Evolutionary conservation across 1,140 invertebrate species (phyloP).

Genomic region (Thalassaphorura encarpata): DNA sequence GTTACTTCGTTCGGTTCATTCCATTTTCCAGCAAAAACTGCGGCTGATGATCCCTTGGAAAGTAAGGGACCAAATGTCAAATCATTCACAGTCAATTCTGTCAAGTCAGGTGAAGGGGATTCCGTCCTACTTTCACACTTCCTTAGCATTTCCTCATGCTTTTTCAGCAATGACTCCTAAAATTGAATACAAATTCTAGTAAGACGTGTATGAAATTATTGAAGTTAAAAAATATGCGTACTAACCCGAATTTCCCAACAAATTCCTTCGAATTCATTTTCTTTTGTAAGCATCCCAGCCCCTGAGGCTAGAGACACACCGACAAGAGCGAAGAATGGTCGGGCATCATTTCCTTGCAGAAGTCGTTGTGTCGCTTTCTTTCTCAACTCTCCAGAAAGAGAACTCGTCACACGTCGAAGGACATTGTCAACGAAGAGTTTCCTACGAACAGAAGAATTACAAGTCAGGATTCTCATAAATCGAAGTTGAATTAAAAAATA

Average conservation of each 20-base stretch:
- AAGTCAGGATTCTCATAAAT: neutral
- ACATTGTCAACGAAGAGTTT: slow-evolving; percentile 56
- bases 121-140: too few species aligned
- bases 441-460: slow-evolving; percentile 14
- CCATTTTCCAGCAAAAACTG: slow-evolving; percentile 59
- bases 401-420: slow-evolving; percentile 55
- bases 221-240: too few species aligned
- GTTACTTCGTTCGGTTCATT: slow-evolving; percentile 33
- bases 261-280: slow-evolving; percentile 64
- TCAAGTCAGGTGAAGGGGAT: too few species aligned
- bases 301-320: slow-evolving; percentile 63
- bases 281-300: slow-evolving; percentile 58
- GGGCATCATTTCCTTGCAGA: slow-evolving; percentile 54
- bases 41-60: slow-evolving; percentile 71
- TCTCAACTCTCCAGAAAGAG: slow-evolving; percentile 50
- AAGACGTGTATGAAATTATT: neutral
- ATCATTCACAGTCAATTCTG: slow-evolving; percentile 2
- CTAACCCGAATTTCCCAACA: slow-evolving; percentile 65
- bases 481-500: neutral
- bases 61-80: slow-evolving; percentile 36
- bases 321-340: slow-evolving; percentile 62
- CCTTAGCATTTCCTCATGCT: neutral
- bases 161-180: slow-evolving; percentile 10
- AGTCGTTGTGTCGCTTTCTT: slow-evolving; percentile 50
- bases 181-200: neutral